phyloP scores from a whole-genome alignment of 2,113 vertebrate genomes.

The Carassius carassius region DNA sequence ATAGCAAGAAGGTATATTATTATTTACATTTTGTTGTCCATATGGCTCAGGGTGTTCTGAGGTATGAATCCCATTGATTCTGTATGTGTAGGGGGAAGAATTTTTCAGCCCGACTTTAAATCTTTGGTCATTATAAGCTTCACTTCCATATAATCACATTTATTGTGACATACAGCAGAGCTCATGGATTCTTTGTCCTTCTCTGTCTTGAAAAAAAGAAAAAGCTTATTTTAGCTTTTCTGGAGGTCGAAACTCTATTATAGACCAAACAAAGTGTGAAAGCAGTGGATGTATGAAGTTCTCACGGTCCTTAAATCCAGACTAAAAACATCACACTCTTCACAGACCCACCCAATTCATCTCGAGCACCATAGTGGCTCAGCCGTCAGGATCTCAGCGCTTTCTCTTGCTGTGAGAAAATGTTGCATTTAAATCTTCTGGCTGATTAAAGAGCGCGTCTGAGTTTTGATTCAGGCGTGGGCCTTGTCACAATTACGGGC shows the following conservation, averaged over 20 bases:
- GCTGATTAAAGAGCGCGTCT: conserved; percentile 53
- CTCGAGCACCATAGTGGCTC: not conserved
- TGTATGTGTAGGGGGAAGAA: not conserved
- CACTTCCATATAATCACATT: not conserved
- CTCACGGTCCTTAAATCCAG: conserved; percentile 22
- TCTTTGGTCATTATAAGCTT: not conserved
- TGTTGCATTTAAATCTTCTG: conserved; percentile 20
- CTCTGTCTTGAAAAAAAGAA: not conserved
- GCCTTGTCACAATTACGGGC: conserved; percentile 47
- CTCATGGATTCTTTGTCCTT: not conserved
- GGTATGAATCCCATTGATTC: too few relatives aligned
- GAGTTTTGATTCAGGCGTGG: conserved; percentile 46
- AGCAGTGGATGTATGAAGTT: conserved; percentile 2
- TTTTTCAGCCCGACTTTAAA: not conserved
- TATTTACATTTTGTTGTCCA: not conserved
- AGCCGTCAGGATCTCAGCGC: conserved; percentile 3
- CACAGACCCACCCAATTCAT: conserved; percentile 25
- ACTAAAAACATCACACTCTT: conserved; percentile 6
- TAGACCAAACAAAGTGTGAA: not conserved
- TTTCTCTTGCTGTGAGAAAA: conserved; percentile 20
- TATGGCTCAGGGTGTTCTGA: not conserved
- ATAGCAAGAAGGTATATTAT: not conserved
- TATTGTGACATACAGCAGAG: not conserved
- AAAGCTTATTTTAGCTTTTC: not conserved
- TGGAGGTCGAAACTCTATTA: not conserved